Base-by-base conservation (phyloP, 2,113 vertebrate species). In the Rhizomys pruinosus region DNA sequence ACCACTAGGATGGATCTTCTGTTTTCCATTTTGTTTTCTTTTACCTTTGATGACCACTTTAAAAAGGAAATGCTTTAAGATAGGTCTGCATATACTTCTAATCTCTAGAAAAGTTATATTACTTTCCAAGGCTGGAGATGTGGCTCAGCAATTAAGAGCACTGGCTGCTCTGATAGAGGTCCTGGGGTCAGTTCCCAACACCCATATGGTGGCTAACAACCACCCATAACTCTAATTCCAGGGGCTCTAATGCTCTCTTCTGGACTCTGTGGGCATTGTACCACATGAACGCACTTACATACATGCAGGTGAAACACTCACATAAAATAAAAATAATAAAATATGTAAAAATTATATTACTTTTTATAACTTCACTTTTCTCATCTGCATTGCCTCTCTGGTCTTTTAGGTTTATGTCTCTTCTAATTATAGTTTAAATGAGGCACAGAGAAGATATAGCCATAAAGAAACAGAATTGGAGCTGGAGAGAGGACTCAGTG, bases 31-130 rank as follows among this genome's bases (percentile, higher is more conserved):
- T 80, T 88, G 17, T 57, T 72, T 73, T 64, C 23, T 74, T 84
- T 39, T 27, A 47, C 47, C 20, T 88, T 81, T 32, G 3, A 17
- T 4, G 81, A 2, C 20, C 37, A 64, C 20, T 82, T 93, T 66
- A 66, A 88, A 92, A 92, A n/a, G 59, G 47, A 69, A 92, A 44
- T 91, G 23, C 8, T 93, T 94, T 92, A 47, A 68, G 29, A 44
- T 20, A 79, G 11, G 34, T 55, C 68, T 80, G 27, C 42, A 2
- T 68, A 5, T 59, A 76, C 19, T 91, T 94, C 81, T 74, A 2
- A 92, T 25, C 20, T 69, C 17, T 68, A 42, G 17, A 74, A 77
- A 92, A 93, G 42, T 57, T 64, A 61, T 8, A 57, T 61, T 92
- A 22, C 23, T 44, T 87, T 91, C 47, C 11, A 11, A 11, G 47